phyloP scores from a whole-genome alignment of 2,888 invertebrate species.

The Sipha maydis region DNA sequence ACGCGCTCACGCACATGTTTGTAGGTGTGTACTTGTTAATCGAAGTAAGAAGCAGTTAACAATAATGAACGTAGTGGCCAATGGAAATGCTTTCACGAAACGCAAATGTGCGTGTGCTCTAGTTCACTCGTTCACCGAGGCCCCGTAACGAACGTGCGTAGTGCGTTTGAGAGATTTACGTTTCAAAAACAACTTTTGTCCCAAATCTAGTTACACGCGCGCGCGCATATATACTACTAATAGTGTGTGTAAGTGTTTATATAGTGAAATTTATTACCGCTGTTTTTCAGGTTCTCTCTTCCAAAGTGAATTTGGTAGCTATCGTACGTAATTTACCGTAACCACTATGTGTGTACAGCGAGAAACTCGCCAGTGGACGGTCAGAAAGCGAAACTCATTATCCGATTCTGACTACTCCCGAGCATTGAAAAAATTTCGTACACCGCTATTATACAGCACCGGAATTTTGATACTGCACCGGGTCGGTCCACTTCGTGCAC shows the following conservation, averaged over 20 bases:
- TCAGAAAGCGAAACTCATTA: slow-evolving; percentile 4
- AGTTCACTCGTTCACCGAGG: background rate
- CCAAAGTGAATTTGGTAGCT: slow-evolving; percentile 24
- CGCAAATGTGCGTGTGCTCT: background rate
- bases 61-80: slow-evolving; percentile 18
- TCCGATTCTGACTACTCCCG: background rate
- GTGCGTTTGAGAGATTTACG: slow-evolving; percentile 38
- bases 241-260: background rate
- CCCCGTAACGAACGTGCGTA: background rate
- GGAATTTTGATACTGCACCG: background rate
- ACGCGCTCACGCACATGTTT: background rate
- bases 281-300: background rate
- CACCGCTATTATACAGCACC: background rate
- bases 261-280: slow-evolving; percentile 27
- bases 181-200: slow-evolving; percentile 54
- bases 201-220: slow-evolving; percentile 27
- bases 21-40: background rate
- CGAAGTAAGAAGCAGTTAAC: background rate
- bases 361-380: no score
- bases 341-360: background rate
- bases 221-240: no score
- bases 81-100: slow-evolving; percentile 1
- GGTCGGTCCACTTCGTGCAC: no score
- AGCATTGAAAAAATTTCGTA: background rate
- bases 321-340: slow-evolving; percentile 33